Conservation (phyloP, 1,140 invertebrate genomes). For the Ruditapes philippinarum region DNA sequence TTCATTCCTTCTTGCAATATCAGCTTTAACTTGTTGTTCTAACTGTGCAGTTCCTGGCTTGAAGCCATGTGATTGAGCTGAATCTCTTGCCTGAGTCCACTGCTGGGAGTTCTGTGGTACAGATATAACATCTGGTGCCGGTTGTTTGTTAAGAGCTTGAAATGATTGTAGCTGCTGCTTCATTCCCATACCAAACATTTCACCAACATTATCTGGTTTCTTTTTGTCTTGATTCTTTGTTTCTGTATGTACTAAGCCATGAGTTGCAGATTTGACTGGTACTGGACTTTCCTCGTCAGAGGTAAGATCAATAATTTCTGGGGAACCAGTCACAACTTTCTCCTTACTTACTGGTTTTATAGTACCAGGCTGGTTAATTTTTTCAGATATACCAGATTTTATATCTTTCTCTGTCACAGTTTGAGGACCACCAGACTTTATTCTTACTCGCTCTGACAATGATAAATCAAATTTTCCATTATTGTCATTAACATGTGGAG, state of each 20-base stretch:
- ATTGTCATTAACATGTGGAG: background rate
- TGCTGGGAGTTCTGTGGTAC: conserved; percentile 5
- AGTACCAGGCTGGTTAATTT: conserved; percentile 48
- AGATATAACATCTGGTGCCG: conserved; percentile 36
- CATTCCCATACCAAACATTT: background rate
- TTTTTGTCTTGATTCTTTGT: background rate
- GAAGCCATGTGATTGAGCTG: background rate
- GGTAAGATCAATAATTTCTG: conserved; percentile 60
- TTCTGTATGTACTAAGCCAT: background rate
- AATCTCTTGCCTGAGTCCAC: conserved; percentile 25
- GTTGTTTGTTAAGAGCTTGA: conserved; percentile 17
- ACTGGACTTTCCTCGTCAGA: conserved; percentile 56
- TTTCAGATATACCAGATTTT: background rate
- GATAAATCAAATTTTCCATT: conserved; percentile 1
- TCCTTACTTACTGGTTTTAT: background rate
- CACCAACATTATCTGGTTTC: background rate
- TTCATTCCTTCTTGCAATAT: conserved; percentile 66
- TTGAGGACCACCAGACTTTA: conserved; percentile 33
- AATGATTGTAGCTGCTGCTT: conserved; percentile 43
- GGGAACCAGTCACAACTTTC: background rate
- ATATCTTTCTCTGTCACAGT: background rate
- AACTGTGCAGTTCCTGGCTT: conserved; percentile 46
- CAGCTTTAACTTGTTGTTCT: conserved; percentile 54
- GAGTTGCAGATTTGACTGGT: background rate
- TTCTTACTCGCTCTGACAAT: conserved; percentile 61